Conservation (phyloP, 2,797 vertebrate genomes). For the Enteromius fasciolatus region DNA sequence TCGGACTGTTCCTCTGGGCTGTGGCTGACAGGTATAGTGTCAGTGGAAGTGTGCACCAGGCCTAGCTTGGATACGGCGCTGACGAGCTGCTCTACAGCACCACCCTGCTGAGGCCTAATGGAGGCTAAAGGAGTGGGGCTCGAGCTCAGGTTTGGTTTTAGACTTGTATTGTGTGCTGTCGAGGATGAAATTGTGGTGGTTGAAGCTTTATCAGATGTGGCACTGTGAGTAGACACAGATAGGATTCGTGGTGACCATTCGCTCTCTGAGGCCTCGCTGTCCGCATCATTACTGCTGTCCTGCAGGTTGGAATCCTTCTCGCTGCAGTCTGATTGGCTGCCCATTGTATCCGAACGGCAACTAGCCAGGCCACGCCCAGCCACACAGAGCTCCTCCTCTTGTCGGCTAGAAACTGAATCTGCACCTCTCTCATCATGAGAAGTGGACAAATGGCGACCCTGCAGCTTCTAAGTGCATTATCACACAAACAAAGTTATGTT, state of each 20-base stretch:
- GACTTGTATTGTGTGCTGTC: conserved; percentile 4
- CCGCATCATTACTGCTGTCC: conserved; percentile 92
- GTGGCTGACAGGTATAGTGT: conserved; percentile 60
- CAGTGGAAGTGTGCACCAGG: conserved; percentile 72
- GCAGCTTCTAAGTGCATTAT: conserved; percentile 72
- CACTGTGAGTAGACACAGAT: conserved; percentile 58
- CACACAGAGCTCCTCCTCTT: conserved; percentile 71
- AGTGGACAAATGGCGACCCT: conserved; percentile 72
- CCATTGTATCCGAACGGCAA: conserved; percentile 68
- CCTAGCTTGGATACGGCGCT: conserved; percentile 82
- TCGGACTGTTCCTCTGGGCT: conserved; percentile 68
- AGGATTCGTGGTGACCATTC: conserved; percentile 78
- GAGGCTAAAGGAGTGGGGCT: conserved; percentile 55
- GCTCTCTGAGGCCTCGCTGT: conserved; percentile 93
- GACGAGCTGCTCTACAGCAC: conserved; percentile 77
- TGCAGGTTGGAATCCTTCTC: conserved; percentile 85
- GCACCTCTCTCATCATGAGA: conserved; percentile 77
- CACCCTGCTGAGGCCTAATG: conserved; percentile 64
- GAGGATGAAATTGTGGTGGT: neutral
- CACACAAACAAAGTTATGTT: conserved; percentile 3
- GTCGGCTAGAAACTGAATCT: conserved; percentile 67
- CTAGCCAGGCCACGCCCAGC: conserved; percentile 64
- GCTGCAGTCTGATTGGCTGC: conserved; percentile 88
- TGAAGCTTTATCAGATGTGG: conserved; percentile 55
- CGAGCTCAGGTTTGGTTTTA: conserved; percentile 63